phyloP scores from a whole-genome alignment of 2,113 vertebrate species.

The Phalacrocorax pelagicus region DNA sequence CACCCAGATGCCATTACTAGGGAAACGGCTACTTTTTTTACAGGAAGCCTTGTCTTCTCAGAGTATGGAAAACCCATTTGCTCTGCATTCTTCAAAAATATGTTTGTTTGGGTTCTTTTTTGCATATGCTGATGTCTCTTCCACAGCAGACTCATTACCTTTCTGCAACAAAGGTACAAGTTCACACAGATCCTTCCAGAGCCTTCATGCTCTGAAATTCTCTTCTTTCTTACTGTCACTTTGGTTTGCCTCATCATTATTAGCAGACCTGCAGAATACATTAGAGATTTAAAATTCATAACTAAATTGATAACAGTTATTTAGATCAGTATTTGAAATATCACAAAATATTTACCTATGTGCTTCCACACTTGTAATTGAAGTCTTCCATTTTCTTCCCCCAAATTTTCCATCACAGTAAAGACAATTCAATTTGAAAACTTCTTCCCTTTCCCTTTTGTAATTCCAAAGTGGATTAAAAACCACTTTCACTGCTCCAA shows the following conservation, averaged over 20 bases:
- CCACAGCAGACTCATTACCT: constrained; percentile 36
- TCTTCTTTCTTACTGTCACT: constrained; percentile 34
- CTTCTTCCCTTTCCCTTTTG: background rate
- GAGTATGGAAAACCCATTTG: background rate
- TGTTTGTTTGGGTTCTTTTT: background rate
- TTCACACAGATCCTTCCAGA: constrained; percentile 46
- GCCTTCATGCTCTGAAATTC: constrained; percentile 46
- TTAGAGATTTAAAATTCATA: constrained; percentile 13
- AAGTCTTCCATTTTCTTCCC: constrained; percentile 31
- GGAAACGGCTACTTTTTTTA: background rate
- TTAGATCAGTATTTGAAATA: background rate
- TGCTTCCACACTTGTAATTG: background rate
- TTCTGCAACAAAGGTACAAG: constrained; percentile 40
- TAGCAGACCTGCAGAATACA: constrained; percentile 44
- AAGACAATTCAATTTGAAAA: background rate
- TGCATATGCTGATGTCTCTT: background rate
- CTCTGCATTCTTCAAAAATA: background rate
- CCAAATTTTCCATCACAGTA: background rate
- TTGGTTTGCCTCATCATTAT: constrained; percentile 32
- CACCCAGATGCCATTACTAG: background rate
- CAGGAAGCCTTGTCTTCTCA: background rate
- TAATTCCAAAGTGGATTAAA: background rate
- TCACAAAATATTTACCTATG: constrained; percentile 28
- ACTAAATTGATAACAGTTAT: background rate
- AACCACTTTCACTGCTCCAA: background rate